phyloP scores from a whole-genome alignment of 1,140 invertebrate genomes.

The Antheraea mylitta region DNA sequence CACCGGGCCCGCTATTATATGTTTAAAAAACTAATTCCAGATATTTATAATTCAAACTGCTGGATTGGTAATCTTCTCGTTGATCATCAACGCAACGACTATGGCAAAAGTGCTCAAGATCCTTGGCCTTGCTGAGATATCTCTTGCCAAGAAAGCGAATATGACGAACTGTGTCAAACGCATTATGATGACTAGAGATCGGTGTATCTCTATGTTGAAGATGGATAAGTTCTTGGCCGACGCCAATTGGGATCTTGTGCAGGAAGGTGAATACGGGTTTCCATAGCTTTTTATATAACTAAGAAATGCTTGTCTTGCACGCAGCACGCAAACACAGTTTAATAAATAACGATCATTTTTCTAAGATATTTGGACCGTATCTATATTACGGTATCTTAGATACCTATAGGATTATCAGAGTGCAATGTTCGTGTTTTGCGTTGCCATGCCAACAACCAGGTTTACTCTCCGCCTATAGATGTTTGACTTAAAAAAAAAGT shows the following conservation, averaged over 20 bases:
- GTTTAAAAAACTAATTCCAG: constrained; percentile 26
- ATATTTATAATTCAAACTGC: constrained; percentile 67
- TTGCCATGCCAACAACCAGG: too few relatives aligned
- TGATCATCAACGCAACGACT: constrained; percentile 63
- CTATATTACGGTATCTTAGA: too few relatives aligned
- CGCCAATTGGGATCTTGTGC: constrained; percentile 68
- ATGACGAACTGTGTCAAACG: constrained; percentile 73
- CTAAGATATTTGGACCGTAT: too few relatives aligned
- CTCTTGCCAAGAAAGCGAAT: constrained; percentile 67
- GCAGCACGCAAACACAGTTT: too few relatives aligned
- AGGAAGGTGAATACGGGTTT: constrained; percentile 36
- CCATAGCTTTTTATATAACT: background rate
- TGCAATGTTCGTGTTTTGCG: too few relatives aligned
- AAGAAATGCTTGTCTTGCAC: too few relatives aligned
- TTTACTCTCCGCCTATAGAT: too few relatives aligned
- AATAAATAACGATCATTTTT: too few relatives aligned
- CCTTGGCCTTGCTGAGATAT: constrained; percentile 63
- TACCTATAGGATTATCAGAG: too few relatives aligned
- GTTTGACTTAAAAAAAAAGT: too few relatives aligned
- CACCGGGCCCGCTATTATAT: too few relatives aligned
- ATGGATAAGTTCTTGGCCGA: constrained; percentile 73
- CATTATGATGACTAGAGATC: constrained; percentile 61
- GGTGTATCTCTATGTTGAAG: constrained; percentile 70
- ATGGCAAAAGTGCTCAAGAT: constrained; percentile 59
- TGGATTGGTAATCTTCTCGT: constrained; percentile 57